Conservation (phyloP, 2,113 vertebrate genomes). For the Hyperopisus bebe region DNA sequence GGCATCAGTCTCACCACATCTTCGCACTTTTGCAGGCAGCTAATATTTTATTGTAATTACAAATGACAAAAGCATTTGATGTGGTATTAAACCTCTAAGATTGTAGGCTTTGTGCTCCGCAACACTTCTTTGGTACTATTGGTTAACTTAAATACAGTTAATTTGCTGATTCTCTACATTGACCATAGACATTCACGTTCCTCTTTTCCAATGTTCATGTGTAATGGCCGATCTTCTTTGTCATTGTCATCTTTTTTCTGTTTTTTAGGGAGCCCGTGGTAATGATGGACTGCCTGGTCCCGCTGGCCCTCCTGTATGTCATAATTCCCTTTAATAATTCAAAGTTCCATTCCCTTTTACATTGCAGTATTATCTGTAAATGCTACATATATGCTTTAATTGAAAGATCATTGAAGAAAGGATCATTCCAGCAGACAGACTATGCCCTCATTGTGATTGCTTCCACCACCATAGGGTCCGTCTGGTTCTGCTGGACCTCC, state of each 20-base stretch:
- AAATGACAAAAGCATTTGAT: neutral
- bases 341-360: neutral
- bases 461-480: slow-evolving; percentile 68
- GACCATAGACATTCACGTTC: neutral
- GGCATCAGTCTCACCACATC: neutral
- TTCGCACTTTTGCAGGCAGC: neutral
- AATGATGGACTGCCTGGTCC: slow-evolving; percentile 91
- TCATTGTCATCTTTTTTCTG: neutral
- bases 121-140: neutral
- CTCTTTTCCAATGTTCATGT: neutral
- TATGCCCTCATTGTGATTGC: neutral
- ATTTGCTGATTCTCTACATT: neutral
- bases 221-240: neutral
- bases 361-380: neutral
- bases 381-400: neutral
- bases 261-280: slow-evolving; percentile 82
- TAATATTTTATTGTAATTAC: neutral
- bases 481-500: slow-evolving; percentile 86
- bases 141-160: neutral
- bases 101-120: neutral
- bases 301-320: slow-evolving; percentile 87
- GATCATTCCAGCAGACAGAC: neutral
- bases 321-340: neutral
- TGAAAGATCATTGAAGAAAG: neutral
- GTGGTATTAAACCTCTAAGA: neutral